Conservation (phyloP, 2,888 invertebrate species). For the Ellobium chinense region DNA sequence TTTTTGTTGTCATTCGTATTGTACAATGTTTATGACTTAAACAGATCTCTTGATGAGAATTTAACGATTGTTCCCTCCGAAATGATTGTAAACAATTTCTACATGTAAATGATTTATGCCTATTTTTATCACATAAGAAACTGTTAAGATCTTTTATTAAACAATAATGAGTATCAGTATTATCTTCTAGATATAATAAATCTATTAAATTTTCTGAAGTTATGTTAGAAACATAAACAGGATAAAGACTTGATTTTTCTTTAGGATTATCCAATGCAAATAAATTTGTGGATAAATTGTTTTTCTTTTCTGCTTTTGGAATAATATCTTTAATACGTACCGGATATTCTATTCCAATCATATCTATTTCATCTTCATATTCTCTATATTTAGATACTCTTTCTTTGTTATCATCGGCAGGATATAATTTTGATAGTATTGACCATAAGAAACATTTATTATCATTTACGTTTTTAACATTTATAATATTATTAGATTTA, state of each 20-base stretch:
- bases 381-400: conserved; percentile 10
- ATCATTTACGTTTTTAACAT: not conserved
- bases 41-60: not conserved
- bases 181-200: conserved; percentile 2
- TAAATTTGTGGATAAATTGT: not conserved
- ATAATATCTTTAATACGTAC: not conserved
- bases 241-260: not conserved
- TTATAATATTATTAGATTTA: conserved; percentile 28
- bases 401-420: conserved; percentile 8
- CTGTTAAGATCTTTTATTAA: conserved; percentile 1
- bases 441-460: conserved; percentile 33
- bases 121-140: conserved; percentile 1
- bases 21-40: not conserved
- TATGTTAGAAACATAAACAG: not conserved
- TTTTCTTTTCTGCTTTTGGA: not conserved
- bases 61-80: not conserved
- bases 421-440: conserved; percentile 19
- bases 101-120: conserved; percentile 1
- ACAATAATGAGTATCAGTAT: no score
- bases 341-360: not conserved
- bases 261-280: conserved; percentile 1
- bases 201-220: not conserved
- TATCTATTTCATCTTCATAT: not conserved
- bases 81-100: not conserved
- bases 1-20: not conserved